Percentiles rank a stretch among this genome's conserved stretches.
Conservation (phyloP, 1,140 invertebrate species). For the Aphaenogaster ashmeadi region DNA sequence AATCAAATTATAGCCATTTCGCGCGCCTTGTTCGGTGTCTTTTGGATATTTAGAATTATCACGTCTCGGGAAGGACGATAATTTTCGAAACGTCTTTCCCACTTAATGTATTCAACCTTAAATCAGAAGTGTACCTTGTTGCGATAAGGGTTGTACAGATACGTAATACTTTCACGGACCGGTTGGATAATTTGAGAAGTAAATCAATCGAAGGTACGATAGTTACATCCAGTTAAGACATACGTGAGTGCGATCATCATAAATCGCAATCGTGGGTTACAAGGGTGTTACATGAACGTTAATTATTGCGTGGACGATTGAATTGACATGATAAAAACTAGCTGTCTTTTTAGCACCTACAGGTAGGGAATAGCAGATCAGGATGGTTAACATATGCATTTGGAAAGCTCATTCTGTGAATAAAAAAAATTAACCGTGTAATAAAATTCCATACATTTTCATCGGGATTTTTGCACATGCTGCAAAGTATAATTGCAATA, state of each 20-base stretch:
- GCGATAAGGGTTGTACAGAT: slow-evolving; percentile 22
- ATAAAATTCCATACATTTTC: not conserved
- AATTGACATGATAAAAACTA: slow-evolving; percentile 82
- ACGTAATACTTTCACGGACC: slow-evolving; percentile 33
- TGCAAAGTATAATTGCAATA: not conserved
- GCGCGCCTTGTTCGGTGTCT: slow-evolving; percentile 24
- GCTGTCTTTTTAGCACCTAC: slow-evolving; percentile 67
- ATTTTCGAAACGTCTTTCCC: not conserved
- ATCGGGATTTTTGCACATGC: not conserved
- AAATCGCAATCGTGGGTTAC: slow-evolving; percentile 80
- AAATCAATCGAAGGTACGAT: slow-evolving; percentile 75
- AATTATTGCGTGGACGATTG: slow-evolving; percentile 80
- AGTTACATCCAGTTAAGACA: slow-evolving; percentile 73
- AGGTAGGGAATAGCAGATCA: slow-evolving; percentile 64
- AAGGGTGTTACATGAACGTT: slow-evolving; percentile 80
- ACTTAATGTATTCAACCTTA: slow-evolving; percentile 48
- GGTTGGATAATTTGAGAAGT: slow-evolving; percentile 74
- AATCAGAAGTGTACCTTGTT: slow-evolving; percentile 40
- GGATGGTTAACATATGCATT: slow-evolving; percentile 47
- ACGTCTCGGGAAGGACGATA: not conserved
- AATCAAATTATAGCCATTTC: slow-evolving; percentile 56
- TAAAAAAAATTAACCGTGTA: not conserved
- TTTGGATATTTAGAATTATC: slow-evolving; percentile 59
- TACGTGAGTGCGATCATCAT: slow-evolving; percentile 76
- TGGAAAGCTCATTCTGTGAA: not conserved